phyloP scores from a whole-genome alignment of 2,113 vertebrate species.

The Phrynosoma blainvillii region DNA sequence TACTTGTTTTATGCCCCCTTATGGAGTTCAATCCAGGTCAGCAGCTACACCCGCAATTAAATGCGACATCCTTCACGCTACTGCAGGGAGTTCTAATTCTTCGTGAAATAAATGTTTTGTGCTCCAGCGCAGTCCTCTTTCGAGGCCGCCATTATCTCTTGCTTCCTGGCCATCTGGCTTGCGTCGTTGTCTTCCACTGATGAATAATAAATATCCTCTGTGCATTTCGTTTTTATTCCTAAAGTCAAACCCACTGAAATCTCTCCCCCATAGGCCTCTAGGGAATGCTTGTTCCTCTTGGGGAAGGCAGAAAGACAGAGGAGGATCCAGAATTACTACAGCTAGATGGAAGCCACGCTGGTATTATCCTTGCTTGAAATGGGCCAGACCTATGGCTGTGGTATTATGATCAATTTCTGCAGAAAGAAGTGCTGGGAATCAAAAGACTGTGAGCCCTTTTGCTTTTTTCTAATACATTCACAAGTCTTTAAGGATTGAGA shows the following conservation, averaged over 20 bases:
- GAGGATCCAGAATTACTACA: not conserved
- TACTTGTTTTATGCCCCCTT: conserved; percentile 49
- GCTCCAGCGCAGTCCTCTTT: not conserved
- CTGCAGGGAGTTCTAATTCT: conserved; percentile 33
- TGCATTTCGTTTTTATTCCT: not conserved
- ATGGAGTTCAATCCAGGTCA: conserved; percentile 56
- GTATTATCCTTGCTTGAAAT: not conserved
- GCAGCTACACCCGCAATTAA: conserved; percentile 53
- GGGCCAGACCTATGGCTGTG: not conserved
- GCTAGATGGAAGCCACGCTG: not conserved
- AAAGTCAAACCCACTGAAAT: not conserved
- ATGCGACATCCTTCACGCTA: conserved; percentile 7
- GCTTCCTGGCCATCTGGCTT: conserved; percentile 55
- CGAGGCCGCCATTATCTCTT: not conserved
- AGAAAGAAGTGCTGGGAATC: not conserved
- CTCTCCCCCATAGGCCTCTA: not conserved
- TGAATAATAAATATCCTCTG: conserved; percentile 43
- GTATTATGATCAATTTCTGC: not conserved
- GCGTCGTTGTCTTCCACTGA: conserved; percentile 20
- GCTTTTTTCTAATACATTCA: not conserved
- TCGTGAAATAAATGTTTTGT: not conserved
- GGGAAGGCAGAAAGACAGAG: not conserved
- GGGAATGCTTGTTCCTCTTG: not conserved
- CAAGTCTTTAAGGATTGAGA: not conserved
- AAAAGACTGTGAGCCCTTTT: not conserved